phyloP scores from a whole-genome alignment of 2,797 vertebrate genomes.

The Eutrigla gurnardus region DNA sequence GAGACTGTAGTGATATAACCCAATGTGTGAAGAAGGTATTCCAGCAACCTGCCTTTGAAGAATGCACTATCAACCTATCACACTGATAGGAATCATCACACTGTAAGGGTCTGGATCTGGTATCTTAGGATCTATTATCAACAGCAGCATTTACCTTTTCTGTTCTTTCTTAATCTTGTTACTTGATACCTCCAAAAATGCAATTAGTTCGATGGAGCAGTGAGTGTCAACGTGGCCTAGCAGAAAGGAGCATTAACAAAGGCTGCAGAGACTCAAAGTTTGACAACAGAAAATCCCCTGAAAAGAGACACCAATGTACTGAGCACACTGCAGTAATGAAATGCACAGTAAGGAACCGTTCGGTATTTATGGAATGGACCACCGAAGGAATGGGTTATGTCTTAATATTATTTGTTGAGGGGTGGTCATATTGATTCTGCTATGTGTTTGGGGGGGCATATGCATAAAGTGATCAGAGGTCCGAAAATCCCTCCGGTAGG shows the following conservation, averaged over 20 bases:
- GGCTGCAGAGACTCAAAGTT: background rate
- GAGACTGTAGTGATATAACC: background rate
- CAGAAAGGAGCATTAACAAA: background rate
- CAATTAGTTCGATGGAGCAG: background rate
- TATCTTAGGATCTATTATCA: background rate
- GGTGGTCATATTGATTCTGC: too few species aligned
- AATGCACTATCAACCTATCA: conserved; percentile 1
- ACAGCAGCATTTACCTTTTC: background rate
- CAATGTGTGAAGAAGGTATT: conserved; percentile 10
- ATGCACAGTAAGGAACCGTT: background rate
- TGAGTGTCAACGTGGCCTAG: background rate
- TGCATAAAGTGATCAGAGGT: too few species aligned
- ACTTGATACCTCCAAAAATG: background rate
- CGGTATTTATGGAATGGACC: too few species aligned
- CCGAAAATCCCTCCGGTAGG: too few species aligned
- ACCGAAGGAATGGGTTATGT: too few species aligned
- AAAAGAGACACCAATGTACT: background rate
- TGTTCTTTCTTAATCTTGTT: conserved; percentile 1
- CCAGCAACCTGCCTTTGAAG: conserved; percentile 2
- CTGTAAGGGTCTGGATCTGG: background rate
- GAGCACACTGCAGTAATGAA: background rate
- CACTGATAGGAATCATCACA: background rate
- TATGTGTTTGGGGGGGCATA: too few species aligned
- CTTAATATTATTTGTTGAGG: too few species aligned
- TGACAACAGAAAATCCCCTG: background rate